These are phyloP conservation scores for Drosophila atripex DNA, from an alignment of 2,888 invertebrate genomes.

Conservation along the genomic window DNA sequence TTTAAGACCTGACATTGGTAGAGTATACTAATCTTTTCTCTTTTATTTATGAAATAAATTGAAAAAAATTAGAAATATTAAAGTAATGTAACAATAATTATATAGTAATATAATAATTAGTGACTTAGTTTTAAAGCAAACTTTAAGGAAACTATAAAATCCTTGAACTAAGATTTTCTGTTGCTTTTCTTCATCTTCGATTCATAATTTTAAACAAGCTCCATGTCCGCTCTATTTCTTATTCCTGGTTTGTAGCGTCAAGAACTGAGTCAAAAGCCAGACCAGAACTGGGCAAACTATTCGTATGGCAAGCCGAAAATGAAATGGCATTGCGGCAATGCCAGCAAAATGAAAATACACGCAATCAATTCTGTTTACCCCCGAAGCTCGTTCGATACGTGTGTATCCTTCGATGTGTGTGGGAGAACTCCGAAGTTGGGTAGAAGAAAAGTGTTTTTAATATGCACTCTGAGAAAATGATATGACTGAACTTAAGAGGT, in stretches of 20 bases:
- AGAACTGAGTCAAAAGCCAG: constrained; percentile 13
- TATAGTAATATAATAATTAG: no score
- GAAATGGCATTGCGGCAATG: constrained; percentile 66
- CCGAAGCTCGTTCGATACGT: constrained; percentile 48
- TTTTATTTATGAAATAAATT: no score
- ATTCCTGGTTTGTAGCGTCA: constrained; percentile 31
- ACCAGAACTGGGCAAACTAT: constrained; percentile 40
- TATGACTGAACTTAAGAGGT: neutral
- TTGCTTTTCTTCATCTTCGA: neutral
- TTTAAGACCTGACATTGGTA: no score
- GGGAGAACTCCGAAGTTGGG: constrained; percentile 7
- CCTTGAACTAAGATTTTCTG: no score
- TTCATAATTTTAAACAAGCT: constrained; percentile 14
- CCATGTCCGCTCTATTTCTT: constrained; percentile 54
- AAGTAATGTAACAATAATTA: no score
- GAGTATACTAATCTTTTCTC: no score
- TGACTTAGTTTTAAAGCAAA: no score
- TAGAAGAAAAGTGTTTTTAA: constrained; percentile 16
- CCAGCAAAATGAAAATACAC: constrained; percentile 70
- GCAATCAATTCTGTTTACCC: constrained; percentile 75
- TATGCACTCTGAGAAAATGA: constrained; percentile 9
- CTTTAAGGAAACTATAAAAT: no score
- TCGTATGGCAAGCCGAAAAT: constrained; percentile 52
- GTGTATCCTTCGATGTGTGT: constrained; percentile 14
- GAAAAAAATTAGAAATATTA: no score